A percentile compares a stretch with the other conserved stretches of the same genome.
Conservation (phyloP, 2,113 vertebrate genomes). For the Gopherus flavomarginatus region DNA sequence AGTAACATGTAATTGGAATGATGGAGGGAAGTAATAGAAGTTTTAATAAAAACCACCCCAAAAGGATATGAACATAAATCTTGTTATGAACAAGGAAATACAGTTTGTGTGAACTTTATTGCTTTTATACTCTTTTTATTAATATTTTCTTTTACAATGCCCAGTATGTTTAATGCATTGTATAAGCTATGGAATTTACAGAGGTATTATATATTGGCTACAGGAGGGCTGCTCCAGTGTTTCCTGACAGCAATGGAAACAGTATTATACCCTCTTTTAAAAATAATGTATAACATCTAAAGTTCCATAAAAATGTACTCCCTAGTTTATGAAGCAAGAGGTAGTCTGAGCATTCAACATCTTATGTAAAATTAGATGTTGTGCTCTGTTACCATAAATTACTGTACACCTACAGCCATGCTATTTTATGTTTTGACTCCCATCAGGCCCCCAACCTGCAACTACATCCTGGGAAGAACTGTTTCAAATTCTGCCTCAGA, state of each 20-base stretch:
- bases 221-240: neutral
- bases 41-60: slow-evolving; percentile 62
- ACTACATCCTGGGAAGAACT: neutral
- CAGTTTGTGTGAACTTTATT: slow-evolving; percentile 66
- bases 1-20: slow-evolving; percentile 49
- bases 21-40: slow-evolving; percentile 49
- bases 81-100: slow-evolving; percentile 66
- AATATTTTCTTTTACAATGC: slow-evolving; percentile 61
- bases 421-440: neutral
- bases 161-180: slow-evolving; percentile 40
- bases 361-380: neutral
- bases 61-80: slow-evolving; percentile 56
- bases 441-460: neutral
- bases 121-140: slow-evolving; percentile 64
- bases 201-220: slow-evolving; percentile 25
- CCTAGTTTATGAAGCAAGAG: neutral
- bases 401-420: neutral
- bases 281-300: neutral
- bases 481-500: accelerated
- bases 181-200: slow-evolving; percentile 47
- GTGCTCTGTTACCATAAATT: neutral
- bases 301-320: neutral
- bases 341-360: accelerated
- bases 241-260: neutral
- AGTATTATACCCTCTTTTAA: neutral